Conservation (phyloP, 2,797 vertebrate species). For the Nyctibius grandis region DNA sequence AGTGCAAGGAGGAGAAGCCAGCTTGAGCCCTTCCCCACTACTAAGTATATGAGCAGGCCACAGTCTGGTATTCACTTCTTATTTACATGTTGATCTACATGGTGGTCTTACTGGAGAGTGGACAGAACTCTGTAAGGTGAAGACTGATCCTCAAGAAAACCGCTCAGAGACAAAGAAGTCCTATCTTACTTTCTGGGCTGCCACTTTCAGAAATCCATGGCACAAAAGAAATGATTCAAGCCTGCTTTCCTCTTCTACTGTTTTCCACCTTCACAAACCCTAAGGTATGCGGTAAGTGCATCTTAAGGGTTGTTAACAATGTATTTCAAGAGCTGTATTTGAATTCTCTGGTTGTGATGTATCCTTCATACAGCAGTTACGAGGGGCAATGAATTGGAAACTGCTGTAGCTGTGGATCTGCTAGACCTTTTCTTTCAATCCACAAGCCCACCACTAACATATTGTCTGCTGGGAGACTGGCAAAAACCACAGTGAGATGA, state of each 20-base stretch:
- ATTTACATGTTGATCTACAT: neutral
- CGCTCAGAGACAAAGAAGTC: neutral
- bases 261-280: neutral
- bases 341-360: neutral
- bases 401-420: neutral
- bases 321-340: neutral
- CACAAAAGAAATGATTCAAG: neutral
- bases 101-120: neutral
- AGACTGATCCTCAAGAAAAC: neutral
- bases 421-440: neutral
- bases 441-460: neutral
- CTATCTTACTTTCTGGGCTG: neutral
- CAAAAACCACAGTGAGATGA: neutral
- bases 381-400: neutral
- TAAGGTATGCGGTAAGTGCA: accelerated
- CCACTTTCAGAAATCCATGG: neutral
- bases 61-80: neutral
- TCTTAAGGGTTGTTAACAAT: neutral
- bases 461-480: neutral
- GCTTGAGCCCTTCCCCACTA: neutral
- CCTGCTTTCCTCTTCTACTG: neutral
- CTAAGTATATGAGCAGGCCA: neutral
- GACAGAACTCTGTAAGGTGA: neutral
- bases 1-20: neutral
- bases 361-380: neutral